A percentile compares a stretch with the other conserved stretches of the same genome.
These are phyloP conservation scores for Tholera decimalis DNA, from an alignment of 2,888 invertebrate genomes.

Conservation along the genomic window DNA sequence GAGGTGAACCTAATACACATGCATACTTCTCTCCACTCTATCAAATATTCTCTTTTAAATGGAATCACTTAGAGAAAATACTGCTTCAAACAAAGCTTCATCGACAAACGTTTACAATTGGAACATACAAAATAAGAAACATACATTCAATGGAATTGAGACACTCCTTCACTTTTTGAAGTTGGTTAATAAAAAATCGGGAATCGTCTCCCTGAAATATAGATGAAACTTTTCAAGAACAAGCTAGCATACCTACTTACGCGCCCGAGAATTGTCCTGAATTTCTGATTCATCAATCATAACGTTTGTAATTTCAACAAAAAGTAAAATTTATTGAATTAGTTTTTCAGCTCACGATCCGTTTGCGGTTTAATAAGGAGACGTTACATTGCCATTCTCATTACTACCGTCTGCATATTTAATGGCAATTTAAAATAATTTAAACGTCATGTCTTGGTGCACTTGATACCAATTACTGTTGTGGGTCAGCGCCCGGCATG, in stretches of 20 bases:
- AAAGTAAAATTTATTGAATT: not conserved
- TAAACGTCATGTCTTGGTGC: constrained; percentile 29
- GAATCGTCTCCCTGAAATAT: not conserved
- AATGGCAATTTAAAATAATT: constrained; percentile 41
- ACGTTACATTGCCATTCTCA: constrained; percentile 30
- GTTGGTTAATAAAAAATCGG: no score
- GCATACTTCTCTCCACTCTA: no score
- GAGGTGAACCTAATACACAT: no score
- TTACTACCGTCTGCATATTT: constrained; percentile 56
- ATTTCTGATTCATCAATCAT: not conserved
- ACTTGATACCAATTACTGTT: constrained; percentile 41
- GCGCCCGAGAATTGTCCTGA: no score
- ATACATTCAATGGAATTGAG: no score
- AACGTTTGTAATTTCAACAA: constrained; percentile 1
- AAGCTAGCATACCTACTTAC: not conserved
- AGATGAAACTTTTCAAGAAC: not conserved
- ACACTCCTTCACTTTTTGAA: no score
- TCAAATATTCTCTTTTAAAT: no score
- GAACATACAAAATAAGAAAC: no score
- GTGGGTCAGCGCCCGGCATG: constrained; percentile 25
- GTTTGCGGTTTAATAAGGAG: constrained; percentile 4
- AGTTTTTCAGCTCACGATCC: not conserved
- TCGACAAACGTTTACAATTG: no score
- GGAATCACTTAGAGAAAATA: no score
- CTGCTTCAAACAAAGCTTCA: no score